These are phyloP conservation scores for Cirrhinus molitorella DNA, from an alignment of 2,797 vertebrate species.

Conservation along the genomic window DNA sequence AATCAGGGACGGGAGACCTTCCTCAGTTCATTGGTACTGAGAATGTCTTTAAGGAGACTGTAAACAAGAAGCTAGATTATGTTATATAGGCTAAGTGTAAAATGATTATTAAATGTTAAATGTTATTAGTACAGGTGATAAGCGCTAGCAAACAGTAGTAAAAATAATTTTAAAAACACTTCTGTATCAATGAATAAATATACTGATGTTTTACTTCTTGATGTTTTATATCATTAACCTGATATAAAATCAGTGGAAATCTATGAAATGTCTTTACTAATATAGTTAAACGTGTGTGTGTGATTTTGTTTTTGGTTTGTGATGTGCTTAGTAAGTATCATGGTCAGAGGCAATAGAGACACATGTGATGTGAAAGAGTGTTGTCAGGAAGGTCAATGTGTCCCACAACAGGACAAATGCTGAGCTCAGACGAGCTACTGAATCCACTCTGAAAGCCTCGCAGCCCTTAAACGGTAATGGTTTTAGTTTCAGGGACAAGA, in stretches of 20 bases:
- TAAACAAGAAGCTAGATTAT: too few species aligned
- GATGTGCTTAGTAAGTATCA: conserved; percentile 33
- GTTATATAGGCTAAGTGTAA: too few species aligned
- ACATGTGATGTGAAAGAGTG: conserved; percentile 36
- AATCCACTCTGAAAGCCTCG: conserved; percentile 27
- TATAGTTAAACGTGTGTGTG: neutral
- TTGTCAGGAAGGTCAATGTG: conserved; percentile 49
- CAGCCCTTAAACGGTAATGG: conserved; percentile 20
- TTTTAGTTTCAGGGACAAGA: conserved; percentile 45
- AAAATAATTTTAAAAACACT: too few species aligned
- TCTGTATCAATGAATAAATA: too few species aligned
- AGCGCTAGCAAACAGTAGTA: too few species aligned
- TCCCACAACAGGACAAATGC: conserved; percentile 34
- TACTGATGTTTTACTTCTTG: too few species aligned
- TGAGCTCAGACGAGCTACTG: conserved; percentile 13
- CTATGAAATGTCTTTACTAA: neutral
- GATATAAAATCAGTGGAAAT: neutral
- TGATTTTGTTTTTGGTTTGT: conserved; percentile 16
- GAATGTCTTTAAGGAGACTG: too few species aligned
- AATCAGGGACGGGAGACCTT: too few species aligned
- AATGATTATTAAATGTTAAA: too few species aligned
- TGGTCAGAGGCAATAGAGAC: conserved; percentile 10
- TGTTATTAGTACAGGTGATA: too few species aligned
- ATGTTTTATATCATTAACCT: neutral
- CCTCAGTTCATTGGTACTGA: too few species aligned